phyloP scores from a whole-genome alignment of 2,113 vertebrate genomes.

The Riparia riparia region DNA sequence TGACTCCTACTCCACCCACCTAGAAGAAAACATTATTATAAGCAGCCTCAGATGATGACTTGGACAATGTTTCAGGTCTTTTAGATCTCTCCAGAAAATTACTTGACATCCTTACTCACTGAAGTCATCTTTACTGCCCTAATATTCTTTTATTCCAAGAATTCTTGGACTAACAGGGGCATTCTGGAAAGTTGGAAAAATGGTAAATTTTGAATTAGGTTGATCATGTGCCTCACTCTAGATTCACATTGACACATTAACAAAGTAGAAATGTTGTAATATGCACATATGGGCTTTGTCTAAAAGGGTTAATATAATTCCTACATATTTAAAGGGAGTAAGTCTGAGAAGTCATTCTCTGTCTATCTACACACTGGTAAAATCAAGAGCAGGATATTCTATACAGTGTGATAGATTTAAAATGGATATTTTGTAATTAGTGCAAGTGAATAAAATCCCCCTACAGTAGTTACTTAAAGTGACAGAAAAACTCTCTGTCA shows the following conservation, averaged over 20 bases:
- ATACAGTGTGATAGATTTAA: neutral
- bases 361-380: neutral
- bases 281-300: neutral
- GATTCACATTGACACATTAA: rapidly evolving
- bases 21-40: neutral
- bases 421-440: neutral
- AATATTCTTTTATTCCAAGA: neutral
- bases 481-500: neutral
- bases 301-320: neutral
- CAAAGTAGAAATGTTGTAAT: neutral
- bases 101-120: neutral
- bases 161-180: neutral
- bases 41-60: neutral
- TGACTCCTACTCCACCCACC: neutral
- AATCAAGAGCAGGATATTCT: neutral
- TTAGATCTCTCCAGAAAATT: neutral
- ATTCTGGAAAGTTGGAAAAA: neutral
- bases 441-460: neutral
- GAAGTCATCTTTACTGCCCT: neutral
- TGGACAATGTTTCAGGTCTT: neutral
- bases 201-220: neutral
- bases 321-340: neutral
- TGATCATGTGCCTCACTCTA: neutral
- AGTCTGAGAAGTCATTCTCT: neutral
- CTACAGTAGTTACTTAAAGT: neutral